Base-by-base conservation (phyloP, 1,140 invertebrate species). In the Agrypnia vestita region DNA sequence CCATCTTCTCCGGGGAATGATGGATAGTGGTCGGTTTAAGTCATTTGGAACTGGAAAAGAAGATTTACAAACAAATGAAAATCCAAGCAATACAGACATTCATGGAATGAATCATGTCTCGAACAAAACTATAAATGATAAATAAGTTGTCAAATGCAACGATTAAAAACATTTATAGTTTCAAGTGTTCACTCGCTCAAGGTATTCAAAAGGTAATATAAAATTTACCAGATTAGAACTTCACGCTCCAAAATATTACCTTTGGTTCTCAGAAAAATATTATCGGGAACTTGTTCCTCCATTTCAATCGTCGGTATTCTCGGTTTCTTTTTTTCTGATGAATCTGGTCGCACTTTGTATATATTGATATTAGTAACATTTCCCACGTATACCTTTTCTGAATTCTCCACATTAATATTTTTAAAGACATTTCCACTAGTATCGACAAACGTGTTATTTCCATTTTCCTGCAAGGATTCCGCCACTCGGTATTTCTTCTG, bases 341-440 rank as follows among this genome's bases (percentile, higher is more conserved):
- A 51, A 3, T 12, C 51, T 21, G 25, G 15, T 44, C n/a, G 59
- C 13, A 62, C 25, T 59, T 76, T 76, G 17, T 76, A 76, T n/a
- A 76, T 62, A 13, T 76, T 76, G 15, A 76, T 76, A 59, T 76
- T 76, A 13, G 73, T 76, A 11, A 76, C 59, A 59, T 76, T 76
- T 19, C 73, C 73, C 17, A 76, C 59, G 21, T 76, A 76, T 12
- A 76, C 73, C n/a, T 62, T 76, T 46, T 76, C 55, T 13, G 73
- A 76, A 9, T 56, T 56, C 13, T 62, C 44, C 21, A 76, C 73
- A 47, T 25, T 61, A 17, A 76, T 62, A 19, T 76, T 59, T 61
- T 62, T 62, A 59, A 76, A 76, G 59, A 19, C n/a, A 53, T 72
- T 72, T 53, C 69, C 69, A 12, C 69, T 72, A 11, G 69, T 25